These are phyloP conservation scores for Caenorhabditis panamensis DNA, from an alignment of 2,888 invertebrate genomes.

Conservation along the genomic window DNA sequence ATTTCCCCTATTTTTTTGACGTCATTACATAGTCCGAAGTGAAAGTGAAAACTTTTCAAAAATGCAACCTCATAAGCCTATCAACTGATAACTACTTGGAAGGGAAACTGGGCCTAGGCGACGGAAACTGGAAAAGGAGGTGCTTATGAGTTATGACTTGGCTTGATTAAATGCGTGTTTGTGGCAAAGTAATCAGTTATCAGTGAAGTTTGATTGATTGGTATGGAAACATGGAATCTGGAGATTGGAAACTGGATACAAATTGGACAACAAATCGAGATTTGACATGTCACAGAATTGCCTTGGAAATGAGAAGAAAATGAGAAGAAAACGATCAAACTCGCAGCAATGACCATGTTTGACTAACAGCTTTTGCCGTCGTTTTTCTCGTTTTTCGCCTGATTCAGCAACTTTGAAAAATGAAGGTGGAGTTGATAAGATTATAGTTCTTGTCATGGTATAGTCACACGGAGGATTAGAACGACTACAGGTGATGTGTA, in stretches of 20 bases:
- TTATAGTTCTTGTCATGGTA: constrained; percentile 44
- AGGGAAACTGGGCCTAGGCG: too few species aligned
- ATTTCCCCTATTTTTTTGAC: too few species aligned
- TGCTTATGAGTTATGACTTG: not conserved
- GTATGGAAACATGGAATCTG: too few species aligned
- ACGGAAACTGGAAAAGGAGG: not conserved
- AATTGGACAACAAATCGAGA: too few species aligned
- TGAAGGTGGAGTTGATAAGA: constrained; percentile 37
- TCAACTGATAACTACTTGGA: not conserved
- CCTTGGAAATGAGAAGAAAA: too few species aligned
- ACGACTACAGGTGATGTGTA: too few species aligned
- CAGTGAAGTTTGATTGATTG: constrained; percentile 1
- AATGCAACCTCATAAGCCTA: not conserved
- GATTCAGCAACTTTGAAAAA: constrained; percentile 28
- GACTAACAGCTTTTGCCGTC: not conserved
- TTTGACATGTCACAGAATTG: too few species aligned
- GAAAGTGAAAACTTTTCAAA: not conserved
- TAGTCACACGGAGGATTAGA: constrained; percentile 42
- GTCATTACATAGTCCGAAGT: too few species aligned
- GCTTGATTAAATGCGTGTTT: not conserved
- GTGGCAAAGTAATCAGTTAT: not conserved
- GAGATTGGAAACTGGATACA: not conserved
- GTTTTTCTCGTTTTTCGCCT: not conserved
- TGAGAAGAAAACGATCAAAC: too few species aligned
- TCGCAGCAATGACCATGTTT: too few species aligned